Base-by-base conservation (phyloP, 2,888 invertebrate species). In the Slavum lentiscoides region DNA sequence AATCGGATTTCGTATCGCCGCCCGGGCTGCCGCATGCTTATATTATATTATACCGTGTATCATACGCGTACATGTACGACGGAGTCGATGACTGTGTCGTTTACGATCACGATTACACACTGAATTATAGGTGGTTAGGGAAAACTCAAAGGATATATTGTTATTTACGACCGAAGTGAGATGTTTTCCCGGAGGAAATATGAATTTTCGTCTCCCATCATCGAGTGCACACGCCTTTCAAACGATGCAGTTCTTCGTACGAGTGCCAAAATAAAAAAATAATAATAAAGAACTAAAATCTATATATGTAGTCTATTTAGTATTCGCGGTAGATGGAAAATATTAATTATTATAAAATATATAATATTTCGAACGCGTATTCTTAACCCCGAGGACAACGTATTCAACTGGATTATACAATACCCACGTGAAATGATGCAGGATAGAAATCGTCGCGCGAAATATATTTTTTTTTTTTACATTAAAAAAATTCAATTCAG, bases 71-170 rank as follows among this genome's bases (percentile, higher is more conserved):
- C n/a, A n/a, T 49, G 49, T 49, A 49, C 13, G 53, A 19, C 62
- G n/a, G 37, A 77, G 53, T 70, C 77, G 77, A 77, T 77, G 77
- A 62, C 77, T 30, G 30, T 77, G 69, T 77, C 77, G 77, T 77
- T 77, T 77, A 77, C 21, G 77, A 77, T 77, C 62, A 37, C 68
- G 69, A 77, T 77, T 77, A 77, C 62, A 69, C 62, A 70, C 61
- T 77, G 69, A 77, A 77, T 49, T 77, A 77, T 77, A 69, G 77
- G 68, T 62, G 77, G 77, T 77, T 39, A 53, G 77, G 77, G 77
- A 77, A 53, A 62, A 77, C 61, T 62, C 77, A 30, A 39, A 77
- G 37, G 69, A 77, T 49, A 77, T 77, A 77, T 77, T 77, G 70
- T 77, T 77, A 62, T 77, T 77, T 77, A 77, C 62, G 77, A 77